phyloP scores from a whole-genome alignment of 2,113 vertebrate species.

The Ceuthmochares aereus region DNA sequence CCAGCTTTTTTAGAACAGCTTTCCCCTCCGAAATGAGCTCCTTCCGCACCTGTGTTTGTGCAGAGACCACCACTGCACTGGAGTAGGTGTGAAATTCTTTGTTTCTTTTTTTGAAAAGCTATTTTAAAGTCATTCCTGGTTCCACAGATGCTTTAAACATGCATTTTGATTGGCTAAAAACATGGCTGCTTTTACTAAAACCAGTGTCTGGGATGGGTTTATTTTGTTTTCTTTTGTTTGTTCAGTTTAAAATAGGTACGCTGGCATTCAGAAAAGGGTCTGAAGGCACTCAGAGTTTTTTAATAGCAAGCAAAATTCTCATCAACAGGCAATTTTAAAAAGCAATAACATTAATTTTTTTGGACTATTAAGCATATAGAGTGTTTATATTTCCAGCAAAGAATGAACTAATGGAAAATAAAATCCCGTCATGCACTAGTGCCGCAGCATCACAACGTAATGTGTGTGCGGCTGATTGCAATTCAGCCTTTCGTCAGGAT shows the following conservation, averaged over 20 bases:
- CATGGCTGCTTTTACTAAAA: constrained; percentile 32
- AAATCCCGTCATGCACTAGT: constrained; percentile 34
- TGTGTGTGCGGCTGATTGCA: constrained; percentile 48
- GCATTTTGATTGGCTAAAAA: constrained; percentile 24
- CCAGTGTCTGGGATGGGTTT: constrained; percentile 2
- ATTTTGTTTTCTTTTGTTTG: constrained; percentile 19
- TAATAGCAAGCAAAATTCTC: constrained; percentile 55
- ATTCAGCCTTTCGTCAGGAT: constrained; percentile 56
- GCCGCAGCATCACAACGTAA: constrained; percentile 22
- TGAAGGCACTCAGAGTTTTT: constrained; percentile 19
- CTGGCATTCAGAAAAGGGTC: constrained; percentile 39
- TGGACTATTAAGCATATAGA: constrained; percentile 64
- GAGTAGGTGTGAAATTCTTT: neutral
- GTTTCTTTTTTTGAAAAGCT: constrained; percentile 15
- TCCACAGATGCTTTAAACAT: constrained; percentile 47
- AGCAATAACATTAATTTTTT: constrained; percentile 60
- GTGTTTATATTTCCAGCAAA: constrained; percentile 67
- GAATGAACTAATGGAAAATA: constrained; percentile 66
- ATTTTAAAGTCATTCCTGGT: neutral
- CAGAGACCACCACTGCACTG: neutral
- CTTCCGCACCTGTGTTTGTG: neutral
- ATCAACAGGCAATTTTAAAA: constrained; percentile 65
- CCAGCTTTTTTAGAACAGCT: neutral
- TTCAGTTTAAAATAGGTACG: constrained; percentile 49
- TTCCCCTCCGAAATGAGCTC: neutral